Conservation (phyloP, 2,797 vertebrate species). For the Natrix natrix region DNA sequence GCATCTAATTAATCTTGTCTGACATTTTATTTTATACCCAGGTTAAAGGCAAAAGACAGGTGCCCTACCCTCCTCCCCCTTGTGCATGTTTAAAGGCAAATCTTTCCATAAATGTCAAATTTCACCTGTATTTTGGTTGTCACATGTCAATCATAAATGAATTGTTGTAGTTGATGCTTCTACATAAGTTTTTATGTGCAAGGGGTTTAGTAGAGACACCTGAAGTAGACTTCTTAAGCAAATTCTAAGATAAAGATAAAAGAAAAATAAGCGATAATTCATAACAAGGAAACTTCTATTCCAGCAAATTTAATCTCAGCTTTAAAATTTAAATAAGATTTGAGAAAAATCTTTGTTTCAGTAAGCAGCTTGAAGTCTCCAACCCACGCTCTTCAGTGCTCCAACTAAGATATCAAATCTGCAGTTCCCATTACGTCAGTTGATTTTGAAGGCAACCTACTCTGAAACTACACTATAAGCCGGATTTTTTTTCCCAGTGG, state of each 20-base stretch:
- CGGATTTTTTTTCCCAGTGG: not conserved
- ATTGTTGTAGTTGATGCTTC: conserved; percentile 77
- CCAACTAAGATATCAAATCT: not conserved
- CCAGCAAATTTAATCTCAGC: not conserved
- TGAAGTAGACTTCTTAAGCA: not conserved
- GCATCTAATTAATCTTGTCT: conserved; percentile 88
- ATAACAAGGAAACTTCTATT: conserved; percentile 15
- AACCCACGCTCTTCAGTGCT: not conserved
- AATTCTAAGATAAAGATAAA: not conserved
- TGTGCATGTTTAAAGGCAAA: conserved; percentile 84
- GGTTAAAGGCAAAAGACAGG: conserved; percentile 78
- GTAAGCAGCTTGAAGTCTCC: not conserved
- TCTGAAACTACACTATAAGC: not conserved
- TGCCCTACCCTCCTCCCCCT: conserved; percentile 46
- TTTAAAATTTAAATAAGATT: not conserved
- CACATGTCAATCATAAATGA: conserved; percentile 87
- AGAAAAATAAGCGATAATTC: conserved; percentile 40
- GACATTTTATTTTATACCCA: conserved; percentile 86
- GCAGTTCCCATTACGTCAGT: not conserved
- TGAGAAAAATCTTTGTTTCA: not conserved
- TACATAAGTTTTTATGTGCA: conserved; percentile 70
- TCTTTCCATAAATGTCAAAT: conserved; percentile 95
- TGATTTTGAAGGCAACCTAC: not conserved
- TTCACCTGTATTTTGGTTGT: conserved; percentile 83
- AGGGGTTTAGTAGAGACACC: conserved; percentile 49